Conservation (phyloP, 23 tunicate species). For the Trididemnum miniatum region DNA sequence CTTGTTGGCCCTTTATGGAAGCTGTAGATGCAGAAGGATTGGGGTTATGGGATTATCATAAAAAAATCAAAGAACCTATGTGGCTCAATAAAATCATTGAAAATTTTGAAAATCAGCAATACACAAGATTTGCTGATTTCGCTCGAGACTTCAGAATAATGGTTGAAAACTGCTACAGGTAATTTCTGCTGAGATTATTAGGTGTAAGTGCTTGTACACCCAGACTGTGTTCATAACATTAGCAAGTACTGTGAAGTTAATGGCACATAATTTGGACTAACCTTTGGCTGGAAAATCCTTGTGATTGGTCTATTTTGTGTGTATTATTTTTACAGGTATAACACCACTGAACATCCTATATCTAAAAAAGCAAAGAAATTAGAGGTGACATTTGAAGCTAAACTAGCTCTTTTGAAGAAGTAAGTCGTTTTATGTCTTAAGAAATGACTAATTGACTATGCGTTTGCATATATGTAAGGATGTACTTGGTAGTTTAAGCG, state of each 20-base stretch:
- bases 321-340: too few species aligned
- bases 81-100: slow-evolving; percentile 74
- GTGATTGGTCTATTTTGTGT: too few species aligned
- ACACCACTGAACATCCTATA: slow-evolving; percentile 72
- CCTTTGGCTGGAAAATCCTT: too few species aligned
- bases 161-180: slow-evolving; percentile 94
- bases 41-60: slow-evolving; percentile 77
- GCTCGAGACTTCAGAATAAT: slow-evolving; percentile 70
- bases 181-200: background rate
- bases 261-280: too few species aligned
- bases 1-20: slow-evolving; percentile 84
- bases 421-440: too few species aligned
- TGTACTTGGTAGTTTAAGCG: background rate
- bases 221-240: too few species aligned
- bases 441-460: too few species aligned
- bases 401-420: slow-evolving; percentile 54
- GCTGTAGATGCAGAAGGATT: slow-evolving; percentile 76
- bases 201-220: too few species aligned
- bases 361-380: slow-evolving; percentile 82
- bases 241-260: too few species aligned
- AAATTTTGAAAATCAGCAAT: slow-evolving; percentile 52
- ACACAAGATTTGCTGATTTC: slow-evolving; percentile 53
- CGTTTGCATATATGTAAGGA: too few species aligned
- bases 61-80: slow-evolving; percentile 74
- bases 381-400: slow-evolving; percentile 72